Percentiles rank a stretch among this genome's conserved stretches.
Evolutionary conservation across 2,797 vertebrate genomes (phyloP).

Genomic region (Avahi laniger): DNA sequence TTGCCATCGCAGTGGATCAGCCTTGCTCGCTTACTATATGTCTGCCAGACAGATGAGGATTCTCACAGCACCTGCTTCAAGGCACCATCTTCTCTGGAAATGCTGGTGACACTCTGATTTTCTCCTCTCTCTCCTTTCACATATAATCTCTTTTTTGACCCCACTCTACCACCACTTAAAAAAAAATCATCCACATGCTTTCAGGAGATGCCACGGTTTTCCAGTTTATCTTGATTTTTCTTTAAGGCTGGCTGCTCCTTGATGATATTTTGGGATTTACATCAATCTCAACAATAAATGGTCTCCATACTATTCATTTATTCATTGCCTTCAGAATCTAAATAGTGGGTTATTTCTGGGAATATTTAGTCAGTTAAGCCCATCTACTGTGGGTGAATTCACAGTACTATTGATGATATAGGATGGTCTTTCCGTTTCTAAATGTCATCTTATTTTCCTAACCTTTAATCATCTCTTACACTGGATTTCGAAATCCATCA

Average conservation of each 20-base stretch:
- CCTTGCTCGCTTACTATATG: accelerated
- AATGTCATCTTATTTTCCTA: not conserved
- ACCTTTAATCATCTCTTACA: not conserved
- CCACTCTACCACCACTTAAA: not conserved
- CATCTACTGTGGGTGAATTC: not conserved
- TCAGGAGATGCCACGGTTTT: not conserved
- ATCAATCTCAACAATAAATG: not conserved
- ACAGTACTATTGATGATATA: not conserved
- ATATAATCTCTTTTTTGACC: not conserved
- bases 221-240: not conserved
- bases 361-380: not conserved
- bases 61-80: not conserved
- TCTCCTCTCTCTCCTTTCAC: not conserved
- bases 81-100: not conserved
- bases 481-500: not conserved
- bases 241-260: not conserved
- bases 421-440: not conserved
- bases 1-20: not conserved
- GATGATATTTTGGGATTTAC: not conserved
- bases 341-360: not conserved
- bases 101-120: not conserved
- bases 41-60: not conserved
- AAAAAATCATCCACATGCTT: not conserved
- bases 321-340: not conserved
- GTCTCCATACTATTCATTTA: not conserved